Evolutionary conservation across 2,888 invertebrate genomes (phyloP).

Genomic region (Chaitophorus viminalis): DNA sequence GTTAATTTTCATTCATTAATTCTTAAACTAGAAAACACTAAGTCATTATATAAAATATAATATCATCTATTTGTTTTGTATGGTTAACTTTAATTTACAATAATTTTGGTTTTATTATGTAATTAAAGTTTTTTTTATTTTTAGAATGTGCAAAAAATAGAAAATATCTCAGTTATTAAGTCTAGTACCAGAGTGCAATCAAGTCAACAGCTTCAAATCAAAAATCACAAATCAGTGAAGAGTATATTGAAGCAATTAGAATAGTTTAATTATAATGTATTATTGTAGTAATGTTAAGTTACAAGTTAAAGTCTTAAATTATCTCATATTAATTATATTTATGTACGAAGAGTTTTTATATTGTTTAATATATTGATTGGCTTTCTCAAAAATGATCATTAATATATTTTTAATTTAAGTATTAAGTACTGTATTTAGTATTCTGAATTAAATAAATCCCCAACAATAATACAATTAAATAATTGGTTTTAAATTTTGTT

Average conservation of each 20-base stretch:
- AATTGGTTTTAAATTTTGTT: too few species aligned
- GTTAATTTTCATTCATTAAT: too few species aligned
- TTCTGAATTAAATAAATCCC: too few species aligned
- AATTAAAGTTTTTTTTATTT: neutral
- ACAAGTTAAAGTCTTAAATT: neutral
- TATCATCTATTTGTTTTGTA: too few species aligned
- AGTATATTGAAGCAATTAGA: conserved; percentile 42
- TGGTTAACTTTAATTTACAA: too few species aligned
- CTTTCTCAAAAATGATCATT: neutral
- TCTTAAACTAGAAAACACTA: too few species aligned
- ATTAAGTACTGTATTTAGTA: too few species aligned
- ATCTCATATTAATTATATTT: neutral
- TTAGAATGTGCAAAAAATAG: conserved; percentile 27
- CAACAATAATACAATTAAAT: too few species aligned
- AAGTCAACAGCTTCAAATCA: neutral
- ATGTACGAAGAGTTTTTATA: neutral
- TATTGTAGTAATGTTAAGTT: neutral
- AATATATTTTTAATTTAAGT: neutral
- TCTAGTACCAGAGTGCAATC: neutral
- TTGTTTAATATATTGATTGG: neutral
- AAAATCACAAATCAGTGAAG: neutral
- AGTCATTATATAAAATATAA: too few species aligned
- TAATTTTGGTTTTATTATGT: too few species aligned
- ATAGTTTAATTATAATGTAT: neutral
- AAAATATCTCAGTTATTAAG: neutral